Conservation (phyloP, 2,113 vertebrate genomes). For the Hippoglossus stenolepis region DNA sequence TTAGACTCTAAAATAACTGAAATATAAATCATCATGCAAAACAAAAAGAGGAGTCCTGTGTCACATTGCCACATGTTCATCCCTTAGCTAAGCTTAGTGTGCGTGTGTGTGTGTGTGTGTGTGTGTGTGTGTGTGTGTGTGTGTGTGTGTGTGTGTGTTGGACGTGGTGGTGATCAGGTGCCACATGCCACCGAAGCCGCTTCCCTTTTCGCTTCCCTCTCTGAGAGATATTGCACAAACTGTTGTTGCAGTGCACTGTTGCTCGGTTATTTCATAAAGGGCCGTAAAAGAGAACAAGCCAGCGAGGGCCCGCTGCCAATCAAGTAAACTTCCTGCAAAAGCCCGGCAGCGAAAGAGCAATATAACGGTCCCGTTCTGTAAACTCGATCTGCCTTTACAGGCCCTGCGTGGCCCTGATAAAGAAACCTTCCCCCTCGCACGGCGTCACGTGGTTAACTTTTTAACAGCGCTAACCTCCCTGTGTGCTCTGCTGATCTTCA, state of each 20-base stretch:
- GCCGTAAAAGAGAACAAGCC: conserved; percentile 48
- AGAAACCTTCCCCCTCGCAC: neutral
- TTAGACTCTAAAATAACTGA: neutral
- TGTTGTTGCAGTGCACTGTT: conserved; percentile 39
- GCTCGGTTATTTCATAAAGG: conserved; percentile 70
- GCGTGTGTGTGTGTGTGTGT: conserved; percentile 28
- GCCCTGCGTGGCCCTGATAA: conserved; percentile 15
- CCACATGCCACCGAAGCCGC: conserved; percentile 60
- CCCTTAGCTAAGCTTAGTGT: neutral
- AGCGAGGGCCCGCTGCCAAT: conserved; percentile 29
- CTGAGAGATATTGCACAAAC: conserved; percentile 70
- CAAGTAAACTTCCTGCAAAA: conserved; percentile 36
- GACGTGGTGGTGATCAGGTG: conserved; percentile 62
- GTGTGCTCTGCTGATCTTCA: neutral
- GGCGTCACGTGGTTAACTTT: conserved; percentile 1
- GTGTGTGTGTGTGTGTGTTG: conserved; percentile 5
- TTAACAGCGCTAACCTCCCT: neutral
- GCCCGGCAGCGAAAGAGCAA: conserved; percentile 6
- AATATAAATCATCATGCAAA: neutral
- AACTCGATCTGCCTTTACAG: conserved; percentile 8
- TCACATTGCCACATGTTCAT: conserved; percentile 23
- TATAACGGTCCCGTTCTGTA: conserved; percentile 10
- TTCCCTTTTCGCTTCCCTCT: conserved; percentile 79
- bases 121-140: conserved; percentile 26
- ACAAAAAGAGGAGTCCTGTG: neutral